Evolutionary conservation across 2,797 vertebrate species (phyloP).

Genomic region (Nannoperca australis): DNA sequence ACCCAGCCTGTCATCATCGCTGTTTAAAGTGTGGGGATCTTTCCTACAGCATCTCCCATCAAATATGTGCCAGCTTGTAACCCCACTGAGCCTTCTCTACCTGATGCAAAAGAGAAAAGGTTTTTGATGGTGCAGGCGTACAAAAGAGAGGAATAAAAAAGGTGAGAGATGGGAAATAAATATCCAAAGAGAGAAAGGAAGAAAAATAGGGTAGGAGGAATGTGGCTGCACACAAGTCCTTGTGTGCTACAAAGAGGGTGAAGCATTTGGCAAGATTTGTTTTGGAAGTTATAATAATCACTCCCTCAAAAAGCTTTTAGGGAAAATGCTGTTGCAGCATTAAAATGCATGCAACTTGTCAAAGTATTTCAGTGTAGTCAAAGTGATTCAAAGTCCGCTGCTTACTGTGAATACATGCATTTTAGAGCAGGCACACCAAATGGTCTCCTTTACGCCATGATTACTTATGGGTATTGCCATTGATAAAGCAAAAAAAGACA

Average conservation of each 20-base stretch:
- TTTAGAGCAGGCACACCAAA: conserved; percentile 41
- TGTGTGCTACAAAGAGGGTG: conserved; percentile 8
- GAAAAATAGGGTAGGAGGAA: conserved; percentile 5
- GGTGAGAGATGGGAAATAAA: conserved; percentile 9
- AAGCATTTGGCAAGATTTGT: conserved; percentile 43
- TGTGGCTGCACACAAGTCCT: neutral
- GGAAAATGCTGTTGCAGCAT: conserved; percentile 41
- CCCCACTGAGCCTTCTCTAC: conserved; percentile 30
- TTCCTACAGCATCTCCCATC: conserved; percentile 52
- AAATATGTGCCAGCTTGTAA: conserved; percentile 49
- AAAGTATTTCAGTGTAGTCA: conserved; percentile 27
- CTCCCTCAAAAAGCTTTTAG: conserved; percentile 43
- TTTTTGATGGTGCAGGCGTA: conserved; percentile 29
- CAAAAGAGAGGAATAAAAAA: conserved; percentile 9
- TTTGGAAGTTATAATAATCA: conserved; percentile 47
- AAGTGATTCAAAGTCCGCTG: conserved; percentile 12
- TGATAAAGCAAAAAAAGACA: conserved; percentile 28
- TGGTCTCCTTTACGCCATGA: conserved; percentile 50
- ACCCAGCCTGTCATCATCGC: conserved; percentile 44
- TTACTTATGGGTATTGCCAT: conserved; percentile 41
- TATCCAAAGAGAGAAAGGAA: neutral
- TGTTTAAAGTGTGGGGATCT: conserved; percentile 37
- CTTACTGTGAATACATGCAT: conserved; percentile 51
- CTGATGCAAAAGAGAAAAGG: conserved; percentile 45
- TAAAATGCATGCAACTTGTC: conserved; percentile 48